phyloP scores from a whole-genome alignment of 30 jellyfish, hydroid and myxozoan genomes.

The Haliclystus octoradiatus region DNA sequence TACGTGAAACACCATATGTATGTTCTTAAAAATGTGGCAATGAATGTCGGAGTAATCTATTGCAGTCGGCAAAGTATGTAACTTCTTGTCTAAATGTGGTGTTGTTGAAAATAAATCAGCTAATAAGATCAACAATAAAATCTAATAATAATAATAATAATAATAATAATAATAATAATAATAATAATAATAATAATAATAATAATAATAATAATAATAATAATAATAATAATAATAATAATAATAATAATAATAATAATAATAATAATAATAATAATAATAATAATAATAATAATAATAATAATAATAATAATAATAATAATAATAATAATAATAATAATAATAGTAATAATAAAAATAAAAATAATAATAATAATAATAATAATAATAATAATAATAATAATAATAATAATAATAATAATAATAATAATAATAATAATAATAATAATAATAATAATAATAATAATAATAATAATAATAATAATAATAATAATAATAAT shows the following conservation, averaged over 20 bases:
- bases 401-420: neutral
- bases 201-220: conserved; percentile 2
- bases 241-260: conserved; percentile 1
- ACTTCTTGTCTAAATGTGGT: too few species aligned
- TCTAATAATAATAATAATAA: neutral
- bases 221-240: conserved; percentile 2
- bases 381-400: neutral
- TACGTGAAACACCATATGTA: too few species aligned
- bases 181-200: conserved; percentile 2
- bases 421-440: neutral
- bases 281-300: conserved; percentile 1
- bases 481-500: too few species aligned
- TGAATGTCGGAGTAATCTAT: too few species aligned
- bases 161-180: neutral
- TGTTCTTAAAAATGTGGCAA: too few species aligned
- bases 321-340: neutral
- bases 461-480: neutral
- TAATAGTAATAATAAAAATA: neutral
- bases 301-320: conserved; percentile 1
- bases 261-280: neutral
- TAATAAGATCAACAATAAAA: too few species aligned
- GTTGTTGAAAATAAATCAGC: too few species aligned
- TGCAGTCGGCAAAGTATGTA: too few species aligned
- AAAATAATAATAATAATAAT: neutral
- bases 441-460: neutral